These are phyloP conservation scores for Atta colombica DNA, from an alignment of 1,140 invertebrate genomes.

Conservation along the genomic window DNA sequence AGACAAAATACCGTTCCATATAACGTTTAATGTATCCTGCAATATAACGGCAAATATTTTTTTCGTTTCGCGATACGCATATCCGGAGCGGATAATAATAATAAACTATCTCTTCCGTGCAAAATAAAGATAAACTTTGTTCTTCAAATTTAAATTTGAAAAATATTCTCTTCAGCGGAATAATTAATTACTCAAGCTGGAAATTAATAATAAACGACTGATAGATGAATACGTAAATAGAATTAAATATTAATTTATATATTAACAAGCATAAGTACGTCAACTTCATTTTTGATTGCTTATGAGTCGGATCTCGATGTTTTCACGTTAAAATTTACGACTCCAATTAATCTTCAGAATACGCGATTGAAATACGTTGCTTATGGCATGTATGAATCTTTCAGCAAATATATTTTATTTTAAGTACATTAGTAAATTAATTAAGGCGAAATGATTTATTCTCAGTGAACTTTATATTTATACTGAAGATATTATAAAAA, in stretches of 20 bases:
- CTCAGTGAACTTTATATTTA: background rate
- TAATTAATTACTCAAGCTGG: background rate
- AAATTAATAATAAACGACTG: conserved; percentile 6
- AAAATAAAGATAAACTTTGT: background rate
- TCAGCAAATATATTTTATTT: background rate
- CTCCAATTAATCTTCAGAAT: conserved; percentile 1
- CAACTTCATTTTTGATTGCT: background rate
- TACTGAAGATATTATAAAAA: background rate
- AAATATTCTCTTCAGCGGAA: background rate
- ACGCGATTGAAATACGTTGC: background rate
- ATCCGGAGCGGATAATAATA: background rate
- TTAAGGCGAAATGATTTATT: background rate
- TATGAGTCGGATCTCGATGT: background rate
- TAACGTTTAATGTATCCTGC: background rate
- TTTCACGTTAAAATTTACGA: background rate
- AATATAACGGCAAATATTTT: background rate
- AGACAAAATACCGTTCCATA: background rate
- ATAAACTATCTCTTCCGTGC: background rate
- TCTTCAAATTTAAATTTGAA: background rate
- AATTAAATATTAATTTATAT: conserved; percentile 22
- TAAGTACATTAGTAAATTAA: background rate
- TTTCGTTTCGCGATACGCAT: background rate
- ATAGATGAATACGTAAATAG: background rate
- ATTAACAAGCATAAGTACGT: background rate
- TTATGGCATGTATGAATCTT: background rate